A percentile compares a stretch with the other conserved stretches of the same genome.
phyloP scores from a whole-genome alignment of 1,140 invertebrate species.

The Frieseomelitta varia region DNA sequence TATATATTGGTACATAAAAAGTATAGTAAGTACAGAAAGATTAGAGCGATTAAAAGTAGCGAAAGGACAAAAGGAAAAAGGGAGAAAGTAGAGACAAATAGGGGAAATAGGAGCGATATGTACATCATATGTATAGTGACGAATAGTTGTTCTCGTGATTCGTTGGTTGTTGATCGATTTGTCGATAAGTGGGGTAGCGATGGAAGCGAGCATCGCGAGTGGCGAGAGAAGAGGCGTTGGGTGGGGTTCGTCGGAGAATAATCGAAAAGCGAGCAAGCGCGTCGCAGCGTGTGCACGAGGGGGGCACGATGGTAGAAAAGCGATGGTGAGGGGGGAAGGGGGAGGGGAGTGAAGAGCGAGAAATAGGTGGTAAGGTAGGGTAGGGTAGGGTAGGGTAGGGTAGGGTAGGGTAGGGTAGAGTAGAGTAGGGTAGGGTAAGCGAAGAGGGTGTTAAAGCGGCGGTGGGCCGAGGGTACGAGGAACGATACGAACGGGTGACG shows the following conservation, averaged over 20 bases:
- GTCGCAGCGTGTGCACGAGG: background rate
- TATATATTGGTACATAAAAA: no score
- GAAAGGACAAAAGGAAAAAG: no score
- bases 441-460: background rate
- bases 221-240: background rate
- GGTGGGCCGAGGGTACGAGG: constrained; percentile 12
- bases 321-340: no score
- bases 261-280: constrained; percentile 55
- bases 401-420: no score
- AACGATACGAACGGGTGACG: constrained; percentile 25
- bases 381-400: no score
- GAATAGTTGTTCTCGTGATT: background rate
- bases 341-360: constrained; percentile 29
- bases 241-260: constrained; percentile 49
- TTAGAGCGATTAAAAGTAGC: no score
- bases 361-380: constrained; percentile 23
- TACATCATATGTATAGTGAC: no score
- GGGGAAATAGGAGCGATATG: background rate
- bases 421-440: fast-evolving
- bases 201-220: no score
- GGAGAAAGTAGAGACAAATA: no score
- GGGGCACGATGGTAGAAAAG: background rate
- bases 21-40: no score
- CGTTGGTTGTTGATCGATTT: background rate
- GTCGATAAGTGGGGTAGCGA: background rate